Evolutionary conservation across 2,888 invertebrate species (phyloP).

Genomic region (Spodoptera exigua): DNA sequence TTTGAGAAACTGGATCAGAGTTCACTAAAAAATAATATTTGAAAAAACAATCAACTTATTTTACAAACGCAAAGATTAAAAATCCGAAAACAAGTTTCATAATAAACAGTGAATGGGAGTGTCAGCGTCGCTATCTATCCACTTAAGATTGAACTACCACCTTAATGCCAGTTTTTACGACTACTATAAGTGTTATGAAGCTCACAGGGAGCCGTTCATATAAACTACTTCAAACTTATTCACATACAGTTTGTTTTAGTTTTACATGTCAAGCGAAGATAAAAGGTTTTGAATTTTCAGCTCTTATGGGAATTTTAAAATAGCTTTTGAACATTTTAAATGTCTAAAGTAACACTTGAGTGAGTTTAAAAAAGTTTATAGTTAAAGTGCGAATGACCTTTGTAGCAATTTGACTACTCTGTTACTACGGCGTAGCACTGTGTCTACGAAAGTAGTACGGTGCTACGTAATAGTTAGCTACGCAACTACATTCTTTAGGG

Average conservation of each 20-base stretch:
- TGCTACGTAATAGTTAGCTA: neutral
- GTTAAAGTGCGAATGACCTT: neutral
- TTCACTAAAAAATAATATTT: neutral
- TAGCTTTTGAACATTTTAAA: neutral
- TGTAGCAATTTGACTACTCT: neutral
- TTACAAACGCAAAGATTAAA: neutral
- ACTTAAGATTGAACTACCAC: constrained; percentile 39
- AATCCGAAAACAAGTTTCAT: neutral
- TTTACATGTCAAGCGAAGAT: constrained; percentile 29
- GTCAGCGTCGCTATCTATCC: constrained; percentile 25
- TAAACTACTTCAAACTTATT: constrained; percentile 43
- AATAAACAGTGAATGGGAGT: constrained; percentile 13
- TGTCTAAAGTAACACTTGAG: neutral
- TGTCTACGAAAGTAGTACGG: neutral
- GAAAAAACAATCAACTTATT: neutral
- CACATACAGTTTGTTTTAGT: constrained; percentile 22
- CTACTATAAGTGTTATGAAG: constrained; percentile 54
- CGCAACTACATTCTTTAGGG: no score
- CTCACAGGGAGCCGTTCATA: constrained; percentile 49
- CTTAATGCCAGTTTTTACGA: constrained; percentile 58
- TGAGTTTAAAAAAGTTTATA: neutral
- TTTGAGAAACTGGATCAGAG: no score
- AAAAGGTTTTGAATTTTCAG: constrained; percentile 27
- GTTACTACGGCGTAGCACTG: constrained; percentile 15
- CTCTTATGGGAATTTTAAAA: neutral